Evolutionary conservation across 2,113 vertebrate species (phyloP).

Genomic region (Salvelinus sp.): DNA sequence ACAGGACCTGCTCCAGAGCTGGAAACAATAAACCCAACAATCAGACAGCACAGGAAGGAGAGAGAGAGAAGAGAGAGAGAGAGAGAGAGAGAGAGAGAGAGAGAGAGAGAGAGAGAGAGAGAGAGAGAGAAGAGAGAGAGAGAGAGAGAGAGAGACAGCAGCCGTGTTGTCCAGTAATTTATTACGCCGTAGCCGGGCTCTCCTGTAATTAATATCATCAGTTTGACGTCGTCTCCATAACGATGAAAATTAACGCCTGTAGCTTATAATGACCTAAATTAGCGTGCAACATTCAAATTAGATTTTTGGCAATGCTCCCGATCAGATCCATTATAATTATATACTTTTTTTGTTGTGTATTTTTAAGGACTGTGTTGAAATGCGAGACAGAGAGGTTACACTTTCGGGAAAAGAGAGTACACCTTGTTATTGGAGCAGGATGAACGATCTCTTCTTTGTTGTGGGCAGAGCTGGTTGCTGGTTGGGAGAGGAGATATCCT

Average conservation of each 20-base stretch:
- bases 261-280: conserved; percentile 63
- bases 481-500: conserved; percentile 39
- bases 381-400: too few species aligned
- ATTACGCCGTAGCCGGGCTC: conserved; percentile 55
- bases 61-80: conserved; percentile 6
- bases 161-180: conserved; percentile 64
- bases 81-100: conserved; percentile 15
- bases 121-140: conserved; percentile 19
- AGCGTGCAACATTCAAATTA: conserved; percentile 62
- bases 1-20: conserved; percentile 56
- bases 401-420: too few species aligned
- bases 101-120: conserved; percentile 22
- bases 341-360: conserved; percentile 44
- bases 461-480: conserved; percentile 42
- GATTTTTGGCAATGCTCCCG: conserved; percentile 58
- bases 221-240: conserved; percentile 61
- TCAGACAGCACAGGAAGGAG: conserved; percentile 29
- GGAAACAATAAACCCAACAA: conserved; percentile 68
- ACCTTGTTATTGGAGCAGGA: too few species aligned
- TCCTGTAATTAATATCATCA: conserved; percentile 69
- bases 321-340: conserved; percentile 63
- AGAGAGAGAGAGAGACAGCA: conserved; percentile 23
- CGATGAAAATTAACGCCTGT: conserved; percentile 50
- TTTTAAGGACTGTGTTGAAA: conserved; percentile 48
- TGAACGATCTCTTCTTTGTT: too few species aligned